Evolutionary conservation across 2,113 vertebrate genomes (phyloP), one percentile per base, ranked within the genome.

Genomic region (Limanda limanda): DNA sequence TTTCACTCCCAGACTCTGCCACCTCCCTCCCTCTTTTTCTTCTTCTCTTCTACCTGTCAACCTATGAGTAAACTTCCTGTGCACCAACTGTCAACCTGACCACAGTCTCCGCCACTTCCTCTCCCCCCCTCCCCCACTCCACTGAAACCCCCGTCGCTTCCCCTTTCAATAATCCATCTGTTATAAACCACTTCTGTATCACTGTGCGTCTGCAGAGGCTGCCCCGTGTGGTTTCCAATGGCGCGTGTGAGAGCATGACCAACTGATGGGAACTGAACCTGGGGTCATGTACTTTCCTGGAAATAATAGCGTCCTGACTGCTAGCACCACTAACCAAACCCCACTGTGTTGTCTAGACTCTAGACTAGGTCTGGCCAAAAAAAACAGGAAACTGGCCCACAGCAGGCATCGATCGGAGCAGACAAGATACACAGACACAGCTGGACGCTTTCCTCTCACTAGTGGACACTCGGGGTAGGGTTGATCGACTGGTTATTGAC

Each of bases 301-400:
- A 89, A 92, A 66, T 37, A 48, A 82, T 59, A 31, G 58, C 57
- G 63, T 82, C 61, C 64, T 40, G 63, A 54, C 74, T 37, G 71
- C 62, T 66, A 81, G 62, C 64, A 58, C 84, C 75, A 55, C 68
- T 48, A 83, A 87, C 81, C 65, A 79, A 88, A 82, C 72, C 80
- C 24, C 18, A 24, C 4, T 73, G 90, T 47, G 84, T 83, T 82
- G 82, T 83, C 57, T 82, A 13, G 2, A 54, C 89, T 92, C 90
- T 92, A 91, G 91, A 93, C 89, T 21, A 1, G 14, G 76, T 87
- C 71, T 74, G 80, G 23, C 47, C 12, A 61, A 83, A 90, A 88
- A 89, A 2, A 10, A 60, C 73, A 86, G 85, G 88, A 89, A 91
- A 75, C 74, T 1, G 40, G 47, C 37, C 69, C 14, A 11, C 59